These are phyloP conservation scores for Yponomeuta evonymella DNA, from an alignment of 2,888 invertebrate genomes.

Conservation along the genomic window DNA sequence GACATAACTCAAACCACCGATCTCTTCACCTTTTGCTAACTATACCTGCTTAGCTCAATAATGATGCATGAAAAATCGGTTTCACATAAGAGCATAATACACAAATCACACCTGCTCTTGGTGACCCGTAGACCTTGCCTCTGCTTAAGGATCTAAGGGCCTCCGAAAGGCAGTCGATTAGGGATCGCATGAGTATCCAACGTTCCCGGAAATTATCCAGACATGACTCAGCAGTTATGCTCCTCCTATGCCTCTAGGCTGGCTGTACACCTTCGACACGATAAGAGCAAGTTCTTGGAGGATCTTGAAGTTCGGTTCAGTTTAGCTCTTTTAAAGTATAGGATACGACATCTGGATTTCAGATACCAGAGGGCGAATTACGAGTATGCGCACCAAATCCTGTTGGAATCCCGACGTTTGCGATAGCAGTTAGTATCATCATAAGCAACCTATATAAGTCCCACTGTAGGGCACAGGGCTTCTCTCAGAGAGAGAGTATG, in stretches of 20 bases:
- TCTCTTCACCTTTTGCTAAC: background rate
- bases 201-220: background rate
- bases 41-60: background rate
- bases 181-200: background rate
- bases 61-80: slow-evolving; percentile 10
- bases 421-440: too few relatives aligned
- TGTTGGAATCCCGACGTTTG: too few relatives aligned
- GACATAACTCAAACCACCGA: background rate
- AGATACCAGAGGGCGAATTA: too few relatives aligned
- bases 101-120: background rate
- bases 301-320: too few relatives aligned
- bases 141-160: background rate
- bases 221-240: background rate
- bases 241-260: background rate
- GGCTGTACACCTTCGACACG: background rate
- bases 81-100: slow-evolving; percentile 1
- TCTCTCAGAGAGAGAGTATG: too few relatives aligned
- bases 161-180: background rate
- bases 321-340: background rate
- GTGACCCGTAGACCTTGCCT: background rate
- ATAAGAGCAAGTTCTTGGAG: background rate
- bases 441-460: too few relatives aligned
- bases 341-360: too few relatives aligned
- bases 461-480: too few relatives aligned
- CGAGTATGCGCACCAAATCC: too few relatives aligned